A percentile compares a stretch with the other conserved stretches of the same genome.
phyloP scores from a whole-genome alignment of 2,113 vertebrate species.

The Chaetops frenatus region DNA sequence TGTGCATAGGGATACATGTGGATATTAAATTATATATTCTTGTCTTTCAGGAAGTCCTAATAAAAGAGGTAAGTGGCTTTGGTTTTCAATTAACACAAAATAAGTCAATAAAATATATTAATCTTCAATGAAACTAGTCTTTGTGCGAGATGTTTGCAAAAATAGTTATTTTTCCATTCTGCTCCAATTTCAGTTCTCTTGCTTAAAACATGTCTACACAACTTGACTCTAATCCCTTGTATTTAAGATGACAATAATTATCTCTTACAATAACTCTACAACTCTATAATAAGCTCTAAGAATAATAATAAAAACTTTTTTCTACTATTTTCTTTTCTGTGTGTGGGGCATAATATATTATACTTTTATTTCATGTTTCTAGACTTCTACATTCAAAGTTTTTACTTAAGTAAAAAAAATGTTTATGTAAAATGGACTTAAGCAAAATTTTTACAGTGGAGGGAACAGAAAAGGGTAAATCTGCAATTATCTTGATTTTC shows the following conservation, averaged over 20 bases:
- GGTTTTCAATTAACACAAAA: neutral
- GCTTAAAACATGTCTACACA: neutral
- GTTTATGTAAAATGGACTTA: neutral
- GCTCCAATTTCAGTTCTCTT: neutral
- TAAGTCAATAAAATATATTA: neutral
- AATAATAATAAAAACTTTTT: neutral
- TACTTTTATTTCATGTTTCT: neutral
- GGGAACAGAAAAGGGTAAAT: neutral
- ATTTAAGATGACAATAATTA: neutral
- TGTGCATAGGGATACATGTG: neutral
- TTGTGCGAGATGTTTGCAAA: neutral
- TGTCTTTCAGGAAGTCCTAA: neutral
- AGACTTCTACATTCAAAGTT: neutral
- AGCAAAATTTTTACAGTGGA: neutral
- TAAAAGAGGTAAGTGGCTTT: neutral
- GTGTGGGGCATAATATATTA: neutral
- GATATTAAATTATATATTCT: neutral
- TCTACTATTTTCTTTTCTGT: neutral
- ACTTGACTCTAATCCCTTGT: neutral
- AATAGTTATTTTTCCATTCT: neutral
- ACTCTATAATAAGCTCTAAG: neutral
- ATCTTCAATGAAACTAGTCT: neutral
- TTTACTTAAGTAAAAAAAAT: neutral
- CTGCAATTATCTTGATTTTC: neutral
- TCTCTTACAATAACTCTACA: neutral